These are phyloP conservation scores for Valencia hispanica DNA, from an alignment of 2,797 vertebrate genomes.

Conservation along the genomic window DNA sequence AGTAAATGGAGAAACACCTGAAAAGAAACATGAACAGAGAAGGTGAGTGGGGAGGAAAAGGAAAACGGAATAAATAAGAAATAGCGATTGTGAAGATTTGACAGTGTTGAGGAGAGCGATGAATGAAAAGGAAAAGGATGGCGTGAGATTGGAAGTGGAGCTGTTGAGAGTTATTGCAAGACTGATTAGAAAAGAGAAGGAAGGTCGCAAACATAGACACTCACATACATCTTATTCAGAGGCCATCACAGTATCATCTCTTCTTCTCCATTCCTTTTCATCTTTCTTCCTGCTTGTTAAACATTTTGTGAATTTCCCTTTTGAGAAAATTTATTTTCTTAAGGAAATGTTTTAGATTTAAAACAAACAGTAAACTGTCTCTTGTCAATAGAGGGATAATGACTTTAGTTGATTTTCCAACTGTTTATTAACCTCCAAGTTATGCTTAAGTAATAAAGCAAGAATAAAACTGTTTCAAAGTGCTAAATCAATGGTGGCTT, in stretches of 20 bases:
- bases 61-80: constrained; percentile 22
- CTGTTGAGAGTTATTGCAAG: constrained; percentile 24
- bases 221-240: constrained; percentile 3
- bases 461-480: neutral
- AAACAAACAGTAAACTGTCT: neutral
- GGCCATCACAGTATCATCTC: neutral
- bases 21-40: neutral
- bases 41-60: neutral
- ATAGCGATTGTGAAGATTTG: constrained; percentile 17
- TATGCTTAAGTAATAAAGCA: neutral
- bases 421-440: neutral
- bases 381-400: neutral
- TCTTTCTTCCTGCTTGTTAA: neutral
- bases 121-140: constrained; percentile 26
- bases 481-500: neutral
- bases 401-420: neutral
- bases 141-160: constrained; percentile 24
- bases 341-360: neutral
- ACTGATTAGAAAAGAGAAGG: constrained; percentile 41
- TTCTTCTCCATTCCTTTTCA: neutral
- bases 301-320: neutral
- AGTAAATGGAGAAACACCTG: neutral
- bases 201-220: constrained; percentile 20
- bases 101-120: constrained; percentile 6
- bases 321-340: neutral